Evolutionary conservation across 2,888 invertebrate genomes (phyloP).

Genomic region (Fabriciana adippe): DNA sequence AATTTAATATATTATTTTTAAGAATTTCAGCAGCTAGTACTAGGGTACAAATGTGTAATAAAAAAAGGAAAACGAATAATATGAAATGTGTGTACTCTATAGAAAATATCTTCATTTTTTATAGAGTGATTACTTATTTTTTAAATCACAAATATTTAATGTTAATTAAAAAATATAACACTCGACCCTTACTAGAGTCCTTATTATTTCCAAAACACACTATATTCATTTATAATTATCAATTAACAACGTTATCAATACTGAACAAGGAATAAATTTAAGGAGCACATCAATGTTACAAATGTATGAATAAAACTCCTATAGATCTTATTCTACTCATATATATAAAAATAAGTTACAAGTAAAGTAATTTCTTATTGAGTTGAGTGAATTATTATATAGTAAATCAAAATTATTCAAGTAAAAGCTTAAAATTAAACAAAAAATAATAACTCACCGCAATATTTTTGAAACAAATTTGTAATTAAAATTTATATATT

Average conservation of each 20-base stretch:
- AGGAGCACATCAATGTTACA: background rate
- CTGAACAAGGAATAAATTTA: background rate
- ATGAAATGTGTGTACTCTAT: too few species aligned
- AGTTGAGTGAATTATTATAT: slow-evolving; percentile 2
- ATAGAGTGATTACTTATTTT: too few species aligned
- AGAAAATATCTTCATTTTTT: too few species aligned
- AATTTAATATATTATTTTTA: too few species aligned
- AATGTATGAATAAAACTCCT: slow-evolving; percentile 8
- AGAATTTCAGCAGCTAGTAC: too few species aligned
- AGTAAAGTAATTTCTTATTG: background rate
- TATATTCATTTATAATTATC: background rate
- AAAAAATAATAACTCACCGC: slow-evolving; percentile 29
- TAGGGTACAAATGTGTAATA: too few species aligned
- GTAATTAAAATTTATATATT: slow-evolving; percentile 13
- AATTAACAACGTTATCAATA: background rate
- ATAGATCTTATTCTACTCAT: background rate
- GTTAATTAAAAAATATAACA: too few species aligned
- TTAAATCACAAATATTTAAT: too few species aligned
- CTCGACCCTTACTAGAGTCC: too few species aligned
- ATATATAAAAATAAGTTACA: background rate
- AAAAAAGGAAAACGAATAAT: too few species aligned
- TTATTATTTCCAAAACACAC: too few species aligned
- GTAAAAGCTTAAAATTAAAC: background rate
- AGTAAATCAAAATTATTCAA: background rate
- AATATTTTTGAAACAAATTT: slow-evolving; percentile 7